Evolutionary conservation across 2,797 vertebrate species (phyloP), one percentile per base, ranked within the genome.

Genomic region (Acanthis flammea): DNA sequence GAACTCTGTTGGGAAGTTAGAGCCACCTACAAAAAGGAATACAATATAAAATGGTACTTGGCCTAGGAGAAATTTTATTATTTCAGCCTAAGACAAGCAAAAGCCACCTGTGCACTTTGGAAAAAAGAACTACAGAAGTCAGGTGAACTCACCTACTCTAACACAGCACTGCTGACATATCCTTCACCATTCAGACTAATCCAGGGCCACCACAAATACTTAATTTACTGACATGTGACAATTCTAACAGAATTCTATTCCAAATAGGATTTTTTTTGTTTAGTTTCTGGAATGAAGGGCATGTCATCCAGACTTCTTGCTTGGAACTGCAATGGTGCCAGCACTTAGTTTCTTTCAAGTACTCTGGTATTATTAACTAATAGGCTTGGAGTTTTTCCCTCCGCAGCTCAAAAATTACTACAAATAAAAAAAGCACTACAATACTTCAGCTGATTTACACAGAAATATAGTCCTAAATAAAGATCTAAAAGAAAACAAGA

Each of bases 381-480:
- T 2, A 3, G 17, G 13, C 14, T 57, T 48, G 19, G 2, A 1
- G 1, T 25, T 68, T 53, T 58, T 39, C 1, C 12, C 22, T 51
- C 44, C 58, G 75, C 44, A 86, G 37, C 14, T 78, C n/a, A 60
- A 60, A 48, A 93, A 76, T 11, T 5, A 65, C 31, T 78, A 82
- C 2, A 10, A 33, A 76, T 67, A 3, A 28, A 68, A 75, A 82
- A 72, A n/a, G 3, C 16, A 51, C 67, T 79, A 48, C 12, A 70
- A 73, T 42, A 90, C 22, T 81, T 54, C 66, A 62, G 6, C 31
- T 48, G 17, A 88, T 85, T 93, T 75, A 70, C 12, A 68, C 6
- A 71, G 35, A 81, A 90, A 67, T 57, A 77, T 12, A 90, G 33
- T 78, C n/a, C 58, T 54, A 47, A 81, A 54, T 24, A 74, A 83